Evolutionary conservation across 1,140 invertebrate species (phyloP).

Genomic region (Brachionus angularis): DNA sequence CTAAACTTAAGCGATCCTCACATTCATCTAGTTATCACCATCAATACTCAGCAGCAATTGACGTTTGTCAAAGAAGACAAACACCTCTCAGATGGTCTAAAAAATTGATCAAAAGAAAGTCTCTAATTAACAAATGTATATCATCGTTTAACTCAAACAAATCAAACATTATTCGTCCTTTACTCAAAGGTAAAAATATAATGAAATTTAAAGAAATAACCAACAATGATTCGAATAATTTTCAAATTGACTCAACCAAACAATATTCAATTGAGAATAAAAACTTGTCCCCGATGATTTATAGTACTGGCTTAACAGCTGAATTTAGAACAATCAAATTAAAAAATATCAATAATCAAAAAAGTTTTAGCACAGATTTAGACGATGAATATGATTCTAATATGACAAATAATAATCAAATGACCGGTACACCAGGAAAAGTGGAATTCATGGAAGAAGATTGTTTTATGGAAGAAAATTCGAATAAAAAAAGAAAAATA

Average conservation of each 20-base stretch:
- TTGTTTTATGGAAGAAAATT: not conserved
- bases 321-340: conserved; percentile 19
- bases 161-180: conserved; percentile 7
- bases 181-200: conserved; percentile 23
- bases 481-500: not conserved
- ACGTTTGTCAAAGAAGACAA: conserved; percentile 40
- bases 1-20: not conserved
- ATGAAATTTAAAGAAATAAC: conserved; percentile 6
- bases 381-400: not conserved
- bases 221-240: too few species aligned
- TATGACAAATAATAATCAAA: too few species aligned
- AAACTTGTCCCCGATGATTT: not conserved
- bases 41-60: conserved; percentile 23
- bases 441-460: conserved; percentile 18
- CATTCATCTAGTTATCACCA: conserved; percentile 3
- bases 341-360: not conserved
- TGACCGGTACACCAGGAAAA: too few species aligned
- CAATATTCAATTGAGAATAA: not conserved
- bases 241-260: conserved; percentile 7
- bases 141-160: conserved; percentile 1
- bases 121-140: conserved; percentile 1
- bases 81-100: conserved; percentile 42
- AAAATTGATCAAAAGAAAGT: conserved; percentile 5
- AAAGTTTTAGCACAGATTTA: not conserved
- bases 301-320: conserved; percentile 12